A percentile compares a stretch with the other conserved stretches of the same genome.
Evolutionary conservation across 2,888 invertebrate species (phyloP).

Genomic region (Caenorhabditis sulstoni): DNA sequence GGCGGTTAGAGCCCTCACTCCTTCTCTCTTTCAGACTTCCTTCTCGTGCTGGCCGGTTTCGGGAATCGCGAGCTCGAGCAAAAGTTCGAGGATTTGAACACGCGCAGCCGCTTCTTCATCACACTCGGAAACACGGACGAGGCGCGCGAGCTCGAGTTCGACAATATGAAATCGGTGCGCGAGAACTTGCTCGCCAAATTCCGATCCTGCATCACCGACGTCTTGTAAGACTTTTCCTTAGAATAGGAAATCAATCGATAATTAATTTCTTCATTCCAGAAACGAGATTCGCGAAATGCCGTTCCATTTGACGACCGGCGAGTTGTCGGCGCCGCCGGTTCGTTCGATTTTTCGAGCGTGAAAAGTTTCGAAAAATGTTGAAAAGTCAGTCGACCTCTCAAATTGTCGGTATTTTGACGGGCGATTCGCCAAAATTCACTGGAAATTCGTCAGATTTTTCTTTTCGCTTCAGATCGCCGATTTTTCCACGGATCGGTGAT

Average conservation of each 20-base stretch:
- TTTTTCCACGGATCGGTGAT: too few relatives aligned
- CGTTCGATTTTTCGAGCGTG: too few relatives aligned
- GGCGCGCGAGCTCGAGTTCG: slow-evolving; percentile 9
- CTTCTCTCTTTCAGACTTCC: slow-evolving; percentile 31
- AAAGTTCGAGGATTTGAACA: slow-evolving; percentile 14
- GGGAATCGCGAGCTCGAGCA: slow-evolving; percentile 11
- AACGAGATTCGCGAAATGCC: slow-evolving; percentile 59
- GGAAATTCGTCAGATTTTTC: too few relatives aligned
- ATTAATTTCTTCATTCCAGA: slow-evolving; percentile 26
- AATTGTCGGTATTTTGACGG: too few relatives aligned
- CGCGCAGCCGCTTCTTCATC: slow-evolving; percentile 13
- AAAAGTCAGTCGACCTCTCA: too few relatives aligned
- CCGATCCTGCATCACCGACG: slow-evolving; percentile 28
- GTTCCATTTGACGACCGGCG: slow-evolving; percentile 18
- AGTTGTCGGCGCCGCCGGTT: slow-evolving; percentile 47
- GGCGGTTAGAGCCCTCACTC: too few relatives aligned
- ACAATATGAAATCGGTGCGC: slow-evolving; percentile 13
- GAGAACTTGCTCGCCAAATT: slow-evolving; percentile 31
- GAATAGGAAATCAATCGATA: neutral
- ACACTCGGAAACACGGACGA: slow-evolving; percentile 33
- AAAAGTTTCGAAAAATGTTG: too few relatives aligned
- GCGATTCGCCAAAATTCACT: too few relatives aligned
- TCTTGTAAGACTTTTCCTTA: slow-evolving; percentile 27
- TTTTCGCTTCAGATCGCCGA: too few relatives aligned
- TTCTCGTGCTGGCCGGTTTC: slow-evolving; percentile 30